Base-by-base conservation (phyloP, 2,888 invertebrate species). In the Agrenia bidenticulata region DNA sequence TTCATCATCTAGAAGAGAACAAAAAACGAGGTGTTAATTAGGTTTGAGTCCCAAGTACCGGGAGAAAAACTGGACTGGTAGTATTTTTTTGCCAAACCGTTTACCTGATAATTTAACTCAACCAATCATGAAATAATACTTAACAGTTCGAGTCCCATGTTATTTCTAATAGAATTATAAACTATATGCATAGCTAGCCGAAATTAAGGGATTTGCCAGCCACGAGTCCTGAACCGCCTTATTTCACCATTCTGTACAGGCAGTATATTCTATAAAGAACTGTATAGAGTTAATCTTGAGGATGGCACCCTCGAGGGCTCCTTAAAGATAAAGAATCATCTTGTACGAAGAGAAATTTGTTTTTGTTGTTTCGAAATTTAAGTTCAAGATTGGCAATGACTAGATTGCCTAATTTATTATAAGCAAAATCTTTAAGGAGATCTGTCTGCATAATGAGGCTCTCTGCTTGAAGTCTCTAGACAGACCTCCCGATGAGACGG, bases 1-100 rank as follows among this genome's bases (percentile, higher is more conserved):
- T 45, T 73, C 73, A 64, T 64, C 64, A 64, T 64, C 64, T 64
- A 41, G 32, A 53, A 61, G 45, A n/a, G n/a, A 61, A 26, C 26
- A 64, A 64, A 61, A 64, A 64, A 32, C 19, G 53, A 57, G 64
- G 61, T 64, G 61, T 54, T 61, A 61, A 64, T 64, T 64, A 64
- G 64, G 42, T 60, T 54, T 49, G 42, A 54, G 32, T 23, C 27
- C 23, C 15, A 19, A 54, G 32, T 9, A 23, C 23, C 7, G 23
- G 15, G 37, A 24, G 23, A 54, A 27, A 32, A 54, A 54, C 2
- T 13, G 24, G 32, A 4, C 37, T 15, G 45, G 45, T n/a, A 39
- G 39, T 9, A 5, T 45, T 45, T 45, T 45, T 45, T 45, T 19
- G 45, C 9, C 45, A 45, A 17, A 15, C 45, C 5, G 19, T 45